These are phyloP conservation scores for Chironomus tepperi DNA, from an alignment of 1,140 invertebrate species.

Conservation along the genomic window DNA sequence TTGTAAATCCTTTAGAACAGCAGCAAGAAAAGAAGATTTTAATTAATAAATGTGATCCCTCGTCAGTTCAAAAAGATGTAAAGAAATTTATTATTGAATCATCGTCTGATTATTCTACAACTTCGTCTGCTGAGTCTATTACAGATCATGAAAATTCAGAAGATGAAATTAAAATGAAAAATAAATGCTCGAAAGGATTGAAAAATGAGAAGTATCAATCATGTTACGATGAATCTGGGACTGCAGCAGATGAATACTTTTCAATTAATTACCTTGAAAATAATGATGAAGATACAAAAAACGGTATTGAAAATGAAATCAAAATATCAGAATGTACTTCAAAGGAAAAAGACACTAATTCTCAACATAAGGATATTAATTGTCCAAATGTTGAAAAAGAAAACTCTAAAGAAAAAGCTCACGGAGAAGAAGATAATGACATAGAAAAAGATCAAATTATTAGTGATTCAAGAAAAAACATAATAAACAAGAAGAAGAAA, in stretches of 20 bases:
- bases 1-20: conserved; percentile 45
- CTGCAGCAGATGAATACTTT: background rate
- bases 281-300: conserved; percentile 35
- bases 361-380: too few species aligned
- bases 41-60: background rate
- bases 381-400: too few species aligned
- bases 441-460: conserved; percentile 22
- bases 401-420: background rate
- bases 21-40: background rate
- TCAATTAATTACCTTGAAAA: conserved; percentile 35
- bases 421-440: background rate
- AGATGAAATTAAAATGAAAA: background rate
- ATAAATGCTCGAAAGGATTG: background rate
- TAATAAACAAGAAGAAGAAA: conserved; percentile 20
- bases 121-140: background rate
- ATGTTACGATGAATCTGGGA: background rate
- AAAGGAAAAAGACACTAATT: background rate
- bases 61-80: background rate
- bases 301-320: conserved; percentile 30
- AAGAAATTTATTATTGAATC: background rate
- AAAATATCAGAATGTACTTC: conserved; percentile 29
- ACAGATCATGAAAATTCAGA: background rate
- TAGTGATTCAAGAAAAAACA: conserved; percentile 28
- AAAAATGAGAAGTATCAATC: background rate
- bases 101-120: background rate